Evolutionary conservation across 2,888 invertebrate genomes (phyloP).

Genomic region (Thumatha senex): DNA sequence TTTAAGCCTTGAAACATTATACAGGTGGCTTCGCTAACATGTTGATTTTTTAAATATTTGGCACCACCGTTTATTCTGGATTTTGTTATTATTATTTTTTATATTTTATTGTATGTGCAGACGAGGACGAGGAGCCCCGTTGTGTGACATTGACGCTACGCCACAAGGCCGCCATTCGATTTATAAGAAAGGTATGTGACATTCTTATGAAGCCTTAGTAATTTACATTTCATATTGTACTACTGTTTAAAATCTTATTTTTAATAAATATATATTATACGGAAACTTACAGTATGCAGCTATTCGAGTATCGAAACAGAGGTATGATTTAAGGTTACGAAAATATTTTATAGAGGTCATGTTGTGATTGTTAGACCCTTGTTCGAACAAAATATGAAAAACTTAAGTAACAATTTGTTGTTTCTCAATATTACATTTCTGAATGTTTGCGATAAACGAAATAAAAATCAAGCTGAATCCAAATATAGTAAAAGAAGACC

Average conservation of each 20-base stretch:
- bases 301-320: constrained; percentile 4
- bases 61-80: background rate
- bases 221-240: background rate
- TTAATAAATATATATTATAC: background rate
- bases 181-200: constrained; percentile 92
- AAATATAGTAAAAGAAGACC: too few species aligned
- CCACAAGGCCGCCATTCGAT: constrained; percentile 95
- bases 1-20: too few species aligned
- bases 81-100: too few species aligned
- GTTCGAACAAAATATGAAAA: background rate
- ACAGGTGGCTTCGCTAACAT: background rate
- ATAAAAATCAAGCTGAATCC: too few species aligned
- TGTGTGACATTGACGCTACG: constrained; percentile 92
- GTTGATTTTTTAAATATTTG: constrained; percentile 3
- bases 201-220: background rate
- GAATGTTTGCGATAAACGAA: too few species aligned
- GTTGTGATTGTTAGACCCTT: background rate
- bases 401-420: too few species aligned
- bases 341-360: background rate
- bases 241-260: background rate
- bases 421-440: too few species aligned
- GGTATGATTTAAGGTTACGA: background rate
- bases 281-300: constrained; percentile 11
- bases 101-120: constrained; percentile 69
- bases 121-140: constrained; percentile 92